Conservation (phyloP, 1,140 invertebrate species). For the Drosophila kikkawai region DNA sequence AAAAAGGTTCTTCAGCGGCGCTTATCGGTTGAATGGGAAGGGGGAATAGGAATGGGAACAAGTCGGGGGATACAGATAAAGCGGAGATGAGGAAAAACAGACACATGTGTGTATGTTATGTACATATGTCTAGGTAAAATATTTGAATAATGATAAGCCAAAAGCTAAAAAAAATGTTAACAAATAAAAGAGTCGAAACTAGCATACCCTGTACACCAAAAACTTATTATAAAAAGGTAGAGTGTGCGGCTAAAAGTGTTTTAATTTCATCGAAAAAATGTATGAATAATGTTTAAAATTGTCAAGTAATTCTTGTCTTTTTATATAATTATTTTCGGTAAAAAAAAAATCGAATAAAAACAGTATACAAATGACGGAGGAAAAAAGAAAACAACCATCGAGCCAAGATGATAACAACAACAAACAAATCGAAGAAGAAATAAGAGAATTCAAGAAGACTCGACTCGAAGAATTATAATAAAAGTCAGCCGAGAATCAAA, state of each 20-base stretch:
- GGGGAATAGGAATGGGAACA: background rate
- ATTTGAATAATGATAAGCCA: slow-evolving; percentile 80
- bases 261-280: background rate
- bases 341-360: background rate
- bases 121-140: slow-evolving; percentile 72
- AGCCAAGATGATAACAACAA: slow-evolving; percentile 63
- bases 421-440: slow-evolving; percentile 53
- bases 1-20: slow-evolving; percentile 43
- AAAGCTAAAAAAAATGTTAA: slow-evolving; percentile 34
- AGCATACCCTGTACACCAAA: background rate
- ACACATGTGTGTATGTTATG: slow-evolving; percentile 1
- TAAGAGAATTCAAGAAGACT: slow-evolving; percentile 29
- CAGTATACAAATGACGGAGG: background rate
- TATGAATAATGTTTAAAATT: background rate
- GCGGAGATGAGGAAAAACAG: slow-evolving; percentile 28
- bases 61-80: slow-evolving; percentile 4
- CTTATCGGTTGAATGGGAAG: slow-evolving; percentile 13
- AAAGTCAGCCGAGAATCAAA: slow-evolving; percentile 54
- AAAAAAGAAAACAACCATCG: background rate
- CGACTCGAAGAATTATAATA: slow-evolving; percentile 57
- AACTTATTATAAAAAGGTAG: background rate
- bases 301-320: background rate
- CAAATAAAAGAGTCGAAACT: slow-evolving; percentile 9
- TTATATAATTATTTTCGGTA: background rate
- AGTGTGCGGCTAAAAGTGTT: background rate